These are phyloP conservation scores for Oryzias javanicus DNA, from an alignment of 2,113 vertebrate genomes.

Conservation along the genomic window DNA sequence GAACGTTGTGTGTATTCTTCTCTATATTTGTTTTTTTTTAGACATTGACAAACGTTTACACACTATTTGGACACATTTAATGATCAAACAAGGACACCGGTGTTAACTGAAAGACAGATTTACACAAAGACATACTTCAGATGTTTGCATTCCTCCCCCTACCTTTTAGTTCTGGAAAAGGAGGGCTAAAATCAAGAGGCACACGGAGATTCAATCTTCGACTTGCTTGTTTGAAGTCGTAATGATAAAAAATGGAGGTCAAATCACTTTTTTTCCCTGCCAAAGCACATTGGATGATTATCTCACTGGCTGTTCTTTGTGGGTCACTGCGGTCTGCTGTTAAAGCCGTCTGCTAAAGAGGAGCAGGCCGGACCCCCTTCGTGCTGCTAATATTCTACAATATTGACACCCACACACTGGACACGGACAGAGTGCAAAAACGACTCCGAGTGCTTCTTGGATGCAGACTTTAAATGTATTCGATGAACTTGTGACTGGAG, in stretches of 20 bases:
- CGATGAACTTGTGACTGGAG: conserved; percentile 29
- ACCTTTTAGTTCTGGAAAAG: too few species aligned
- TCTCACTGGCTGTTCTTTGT: conserved; percentile 43
- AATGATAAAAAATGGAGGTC: conserved; percentile 55
- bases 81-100: too few species aligned
- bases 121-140: too few species aligned
- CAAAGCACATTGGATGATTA: conserved; percentile 47
- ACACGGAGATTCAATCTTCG: conserved; percentile 39
- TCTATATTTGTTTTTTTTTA: too few species aligned
- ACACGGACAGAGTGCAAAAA: conserved; percentile 43
- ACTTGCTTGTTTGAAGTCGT: conserved; percentile 38
- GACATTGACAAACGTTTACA: too few species aligned
- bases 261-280: conserved; percentile 33
- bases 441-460: conserved; percentile 8
- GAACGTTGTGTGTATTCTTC: too few species aligned
- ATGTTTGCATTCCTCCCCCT: too few species aligned
- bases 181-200: conserved; percentile 25
- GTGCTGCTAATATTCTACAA: conserved; percentile 28
- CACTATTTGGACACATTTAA: too few species aligned
- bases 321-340: conserved; percentile 31
- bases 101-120: too few species aligned
- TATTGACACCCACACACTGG: conserved; percentile 29
- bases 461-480: neutral
- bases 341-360: conserved; percentile 30
- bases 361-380: conserved; percentile 25